Percentiles rank a stretch among this genome's conserved stretches.
These are phyloP conservation scores for Epinotia demarniana DNA, from an alignment of 2,888 invertebrate genomes.

Conservation along the genomic window DNA sequence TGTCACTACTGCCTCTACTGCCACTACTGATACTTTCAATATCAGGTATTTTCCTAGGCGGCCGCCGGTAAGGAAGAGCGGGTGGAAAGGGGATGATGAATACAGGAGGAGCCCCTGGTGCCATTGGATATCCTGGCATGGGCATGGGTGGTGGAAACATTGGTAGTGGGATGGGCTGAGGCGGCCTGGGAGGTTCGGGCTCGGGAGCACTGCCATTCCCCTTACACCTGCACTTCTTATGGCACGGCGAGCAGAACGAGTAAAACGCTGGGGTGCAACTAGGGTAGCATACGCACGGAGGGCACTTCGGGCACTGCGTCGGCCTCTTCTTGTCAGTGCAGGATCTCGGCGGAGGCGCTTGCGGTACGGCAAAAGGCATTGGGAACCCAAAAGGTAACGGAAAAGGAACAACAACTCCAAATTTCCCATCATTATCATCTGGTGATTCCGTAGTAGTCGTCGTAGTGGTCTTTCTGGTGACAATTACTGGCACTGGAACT, in stretches of 20 bases:
- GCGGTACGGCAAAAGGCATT: slow-evolving; percentile 59
- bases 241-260: slow-evolving; percentile 73
- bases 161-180: slow-evolving; percentile 49
- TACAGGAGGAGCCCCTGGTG: slow-evolving; percentile 47
- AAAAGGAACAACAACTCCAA: not conserved
- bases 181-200: slow-evolving; percentile 52
- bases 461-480: slow-evolving; percentile 16
- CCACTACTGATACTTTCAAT: not conserved
- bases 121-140: slow-evolving; percentile 34
- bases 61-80: slow-evolving; percentile 4
- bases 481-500: slow-evolving; percentile 52
- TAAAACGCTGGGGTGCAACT: slow-evolving; percentile 74
- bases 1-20: not conserved
- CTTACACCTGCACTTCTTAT: slow-evolving; percentile 68
- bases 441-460: slow-evolving; percentile 15
- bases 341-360: slow-evolving; percentile 49
- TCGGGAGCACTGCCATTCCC: slow-evolving; percentile 55
- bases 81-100: slow-evolving; percentile 50
- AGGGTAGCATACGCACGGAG: slow-evolving; percentile 70
- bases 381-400: slow-evolving; percentile 20
- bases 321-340: slow-evolving; percentile 49
- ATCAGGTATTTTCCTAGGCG: not conserved
- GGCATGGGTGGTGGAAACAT: slow-evolving; percentile 49
- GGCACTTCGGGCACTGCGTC: slow-evolving; percentile 66
- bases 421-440: not conserved